These are phyloP conservation scores for Glaucidium brasilianum DNA, from an alignment of 2,113 vertebrate species.

Conservation along the genomic window DNA sequence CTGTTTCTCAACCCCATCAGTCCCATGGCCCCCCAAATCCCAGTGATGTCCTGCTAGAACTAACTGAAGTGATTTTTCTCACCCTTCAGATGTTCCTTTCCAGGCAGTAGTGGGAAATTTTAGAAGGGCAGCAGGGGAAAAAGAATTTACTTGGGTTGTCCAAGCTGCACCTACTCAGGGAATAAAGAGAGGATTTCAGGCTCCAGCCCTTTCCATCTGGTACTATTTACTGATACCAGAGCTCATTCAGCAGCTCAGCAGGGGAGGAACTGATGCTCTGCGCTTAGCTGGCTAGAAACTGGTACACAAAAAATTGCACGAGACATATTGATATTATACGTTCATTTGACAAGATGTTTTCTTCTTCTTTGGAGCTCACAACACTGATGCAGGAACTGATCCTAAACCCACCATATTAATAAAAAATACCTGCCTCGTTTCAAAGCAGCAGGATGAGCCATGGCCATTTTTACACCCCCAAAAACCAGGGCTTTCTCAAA, in stretches of 20 bases:
- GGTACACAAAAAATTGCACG: neutral
- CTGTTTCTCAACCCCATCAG: neutral
- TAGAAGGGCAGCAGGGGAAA: neutral
- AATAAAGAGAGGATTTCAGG: neutral
- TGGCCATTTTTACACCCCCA: neutral
- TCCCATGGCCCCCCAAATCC: neutral
- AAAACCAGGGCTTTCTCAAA: neutral
- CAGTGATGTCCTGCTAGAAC: neutral
- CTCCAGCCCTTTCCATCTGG: neutral
- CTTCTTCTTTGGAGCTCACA: neutral
- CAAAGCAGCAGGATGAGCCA: neutral
- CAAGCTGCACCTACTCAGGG: neutral
- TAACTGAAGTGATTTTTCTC: neutral
- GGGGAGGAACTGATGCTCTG: neutral
- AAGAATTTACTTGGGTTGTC: neutral
- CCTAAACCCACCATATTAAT: neutral
- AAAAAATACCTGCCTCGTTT: neutral
- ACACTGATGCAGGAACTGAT: neutral
- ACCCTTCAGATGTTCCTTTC: neutral
- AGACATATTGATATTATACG: neutral
- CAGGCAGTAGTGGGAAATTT: conserved; percentile 24
- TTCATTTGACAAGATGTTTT: neutral
- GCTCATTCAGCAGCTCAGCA: neutral
- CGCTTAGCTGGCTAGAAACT: neutral
- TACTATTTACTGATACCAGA: neutral